These are phyloP conservation scores for Orussus abietinus DNA, from an alignment of 1,140 invertebrate genomes.

Conservation along the genomic window DNA sequence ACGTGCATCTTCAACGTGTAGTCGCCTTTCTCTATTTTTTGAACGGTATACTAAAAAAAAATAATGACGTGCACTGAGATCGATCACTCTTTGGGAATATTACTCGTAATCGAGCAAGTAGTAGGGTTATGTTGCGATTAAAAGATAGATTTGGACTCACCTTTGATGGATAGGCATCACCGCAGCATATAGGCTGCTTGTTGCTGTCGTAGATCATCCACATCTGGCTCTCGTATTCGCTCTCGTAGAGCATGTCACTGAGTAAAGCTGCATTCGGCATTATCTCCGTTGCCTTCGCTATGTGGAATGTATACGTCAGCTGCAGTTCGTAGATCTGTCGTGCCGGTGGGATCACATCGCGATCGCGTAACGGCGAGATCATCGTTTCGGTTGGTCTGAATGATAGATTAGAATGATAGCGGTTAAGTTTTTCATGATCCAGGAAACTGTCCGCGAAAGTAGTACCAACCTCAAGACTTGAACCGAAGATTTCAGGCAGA, in stretches of 20 bases:
- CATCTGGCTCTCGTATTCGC: conserved; percentile 90
- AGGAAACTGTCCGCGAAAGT: conserved; percentile 1
- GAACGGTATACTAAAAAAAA: conserved; percentile 66
- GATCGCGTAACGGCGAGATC: conserved; percentile 66
- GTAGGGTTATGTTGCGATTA: conserved; percentile 2
- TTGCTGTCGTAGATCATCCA: conserved; percentile 96
- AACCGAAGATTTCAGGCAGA: conserved; percentile 74
- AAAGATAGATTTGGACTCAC: conserved; percentile 48
- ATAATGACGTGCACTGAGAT: background rate
- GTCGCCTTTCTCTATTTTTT: conserved; percentile 94
- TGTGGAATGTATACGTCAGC: conserved; percentile 80
- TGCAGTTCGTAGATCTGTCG: conserved; percentile 87
- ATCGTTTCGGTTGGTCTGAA: conserved; percentile 75
- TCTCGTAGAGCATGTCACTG: conserved; percentile 87
- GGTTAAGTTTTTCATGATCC: conserved; percentile 2
- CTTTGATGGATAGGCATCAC: conserved; percentile 86
- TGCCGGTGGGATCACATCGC: conserved; percentile 82
- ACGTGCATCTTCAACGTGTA: conserved; percentile 83
- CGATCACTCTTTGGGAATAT: too few species aligned
- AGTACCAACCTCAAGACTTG: conserved; percentile 67
- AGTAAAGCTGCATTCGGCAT: conserved; percentile 75
- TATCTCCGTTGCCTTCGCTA: conserved; percentile 79
- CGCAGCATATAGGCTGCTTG: conserved; percentile 79
- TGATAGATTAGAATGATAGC: conserved; percentile 14
- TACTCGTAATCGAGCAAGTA: too few species aligned